phyloP scores from a whole-genome alignment of 2,113 vertebrate genomes.

The Parus major region DNA sequence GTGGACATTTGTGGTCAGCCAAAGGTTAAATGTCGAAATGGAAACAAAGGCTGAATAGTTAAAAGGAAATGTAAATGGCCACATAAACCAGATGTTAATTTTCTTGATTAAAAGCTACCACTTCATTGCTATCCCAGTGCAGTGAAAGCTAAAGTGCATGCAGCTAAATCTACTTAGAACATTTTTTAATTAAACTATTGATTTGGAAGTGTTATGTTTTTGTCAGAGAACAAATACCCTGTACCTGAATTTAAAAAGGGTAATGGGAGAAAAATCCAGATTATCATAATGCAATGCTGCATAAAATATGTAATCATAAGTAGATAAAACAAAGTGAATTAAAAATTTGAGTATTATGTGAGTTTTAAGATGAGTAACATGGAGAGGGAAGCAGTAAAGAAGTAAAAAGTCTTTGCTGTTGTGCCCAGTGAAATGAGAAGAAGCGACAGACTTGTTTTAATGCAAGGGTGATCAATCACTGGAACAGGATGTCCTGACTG shows the following conservation, averaged over 20 bases:
- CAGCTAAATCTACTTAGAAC: neutral
- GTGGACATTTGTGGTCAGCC: neutral
- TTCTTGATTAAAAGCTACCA: neutral
- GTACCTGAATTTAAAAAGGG: neutral
- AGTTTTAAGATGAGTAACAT: neutral
- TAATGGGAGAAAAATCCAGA: neutral
- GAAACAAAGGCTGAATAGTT: neutral
- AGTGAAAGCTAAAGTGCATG: neutral
- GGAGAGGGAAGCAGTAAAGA: neutral
- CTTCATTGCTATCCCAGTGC: neutral
- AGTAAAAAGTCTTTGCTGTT: neutral
- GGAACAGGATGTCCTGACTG: neutral
- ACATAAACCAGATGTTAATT: neutral
- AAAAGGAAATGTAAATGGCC: neutral
- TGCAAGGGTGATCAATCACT: neutral
- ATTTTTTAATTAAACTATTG: neutral
- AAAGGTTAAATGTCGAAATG: neutral
- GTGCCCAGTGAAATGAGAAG: neutral
- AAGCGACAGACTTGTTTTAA: neutral
- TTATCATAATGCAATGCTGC: neutral
- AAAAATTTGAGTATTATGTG: fast-evolving
- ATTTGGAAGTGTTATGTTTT: neutral
- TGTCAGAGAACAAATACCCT: neutral
- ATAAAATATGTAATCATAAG: neutral
- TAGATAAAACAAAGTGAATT: neutral